Conservation (phyloP, 2,888 invertebrate species). For the Clitarchus hookeri region DNA sequence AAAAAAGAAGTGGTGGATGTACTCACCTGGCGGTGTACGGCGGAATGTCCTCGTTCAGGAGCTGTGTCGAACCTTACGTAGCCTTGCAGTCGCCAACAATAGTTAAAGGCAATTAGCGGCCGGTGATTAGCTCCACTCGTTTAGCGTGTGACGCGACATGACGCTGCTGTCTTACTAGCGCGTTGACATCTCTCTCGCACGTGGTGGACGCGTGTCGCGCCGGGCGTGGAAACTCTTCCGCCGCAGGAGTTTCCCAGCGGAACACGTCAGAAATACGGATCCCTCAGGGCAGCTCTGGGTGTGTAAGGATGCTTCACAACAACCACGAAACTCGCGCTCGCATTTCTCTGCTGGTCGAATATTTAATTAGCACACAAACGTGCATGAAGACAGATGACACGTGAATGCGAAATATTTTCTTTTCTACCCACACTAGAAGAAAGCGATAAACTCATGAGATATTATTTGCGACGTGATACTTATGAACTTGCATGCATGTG, state of each 20-base stretch:
- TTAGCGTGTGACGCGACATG: neutral
- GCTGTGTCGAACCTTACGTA: neutral
- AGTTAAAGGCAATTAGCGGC: neutral
- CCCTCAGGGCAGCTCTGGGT: too few species aligned
- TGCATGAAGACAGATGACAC: too few species aligned
- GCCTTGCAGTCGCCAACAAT: neutral
- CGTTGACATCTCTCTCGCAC: neutral
- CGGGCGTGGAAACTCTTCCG: neutral
- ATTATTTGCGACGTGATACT: too few species aligned
- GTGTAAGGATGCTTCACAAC: too few species aligned
- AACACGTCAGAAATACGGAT: too few species aligned
- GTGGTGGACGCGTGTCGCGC: neutral
- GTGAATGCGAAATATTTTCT: too few species aligned
- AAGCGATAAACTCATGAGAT: too few species aligned
- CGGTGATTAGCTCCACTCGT: neutral
- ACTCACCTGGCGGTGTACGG: neutral
- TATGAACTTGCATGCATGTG: too few species aligned
- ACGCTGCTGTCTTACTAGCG: neutral
- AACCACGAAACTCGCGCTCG: too few species aligned
- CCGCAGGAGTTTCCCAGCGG: neutral
- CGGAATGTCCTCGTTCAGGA: neutral
- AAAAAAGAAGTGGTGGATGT: neutral
- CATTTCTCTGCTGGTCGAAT: too few species aligned
- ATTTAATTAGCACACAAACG: too few species aligned
- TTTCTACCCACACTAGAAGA: too few species aligned